Base-by-base conservation (phyloP, 2,797 vertebrate species). In the Ptychadena robeensis region DNA sequence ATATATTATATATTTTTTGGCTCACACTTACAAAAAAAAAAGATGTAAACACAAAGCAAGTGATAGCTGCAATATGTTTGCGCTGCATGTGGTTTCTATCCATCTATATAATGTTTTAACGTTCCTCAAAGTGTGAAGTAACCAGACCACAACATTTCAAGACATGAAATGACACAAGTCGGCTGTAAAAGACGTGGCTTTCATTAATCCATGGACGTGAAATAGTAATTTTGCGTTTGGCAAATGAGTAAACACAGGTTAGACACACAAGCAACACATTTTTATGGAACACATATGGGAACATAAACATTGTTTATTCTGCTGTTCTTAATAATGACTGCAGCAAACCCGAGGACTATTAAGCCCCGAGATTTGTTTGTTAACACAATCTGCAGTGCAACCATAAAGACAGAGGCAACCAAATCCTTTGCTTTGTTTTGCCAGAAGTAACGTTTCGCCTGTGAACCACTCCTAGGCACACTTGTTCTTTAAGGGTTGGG, bases 401-500 rank as follows among this genome's bases (percentile, higher is more conserved):
- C 57, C 35, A 37, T 63, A 27, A 74, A 35, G 25, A 35, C 59
- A 3, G 59, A 61, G 27, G 25, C 40, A 73, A 79, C 40, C n/a
- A 44, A 40, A 79, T 73, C 25, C 63, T 22, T 64, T n/a, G n/a
- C n/a, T n/a, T n/a, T n/a, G n/a, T n/a, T n/a, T 67, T 73, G 64
- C 44, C 25, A 35, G 59, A 67, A 12, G 28, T 38, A 18, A 73
- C 44, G 32, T 79, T 67, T 67, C 37, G 28, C 38, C 37, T 12
- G 34, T 67, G 63, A 73, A 73, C 30, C 28, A 79, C 59, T 57
- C 30, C 32, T 59, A 32, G 61, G 38, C 79, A 73, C 57, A 73
- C 69, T 81, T 74, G 70, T 67, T 73, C 31, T 34, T 73, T 31
- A 67, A 85, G 71, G 77, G 35, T 34, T 75, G 77, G 74, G 71